phyloP scores from a whole-genome alignment of 2,888 invertebrate species.

The Eupithecia vulgata region DNA sequence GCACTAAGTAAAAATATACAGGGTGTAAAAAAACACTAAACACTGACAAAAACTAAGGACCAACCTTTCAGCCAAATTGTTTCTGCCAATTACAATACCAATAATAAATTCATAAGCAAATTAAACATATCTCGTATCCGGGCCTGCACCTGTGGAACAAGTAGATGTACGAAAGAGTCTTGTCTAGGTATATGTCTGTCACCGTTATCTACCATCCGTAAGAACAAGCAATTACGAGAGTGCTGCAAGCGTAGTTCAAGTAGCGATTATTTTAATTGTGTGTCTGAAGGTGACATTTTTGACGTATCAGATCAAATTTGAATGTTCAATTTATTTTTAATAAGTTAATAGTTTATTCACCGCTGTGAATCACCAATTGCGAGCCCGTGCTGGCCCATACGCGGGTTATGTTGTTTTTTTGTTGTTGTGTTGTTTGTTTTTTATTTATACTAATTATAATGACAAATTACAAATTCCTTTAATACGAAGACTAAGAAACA shows the following conservation, averaged over 20 bases:
- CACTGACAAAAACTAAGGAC: too few species aligned
- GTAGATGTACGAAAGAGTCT: not conserved
- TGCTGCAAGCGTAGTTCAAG: not conserved
- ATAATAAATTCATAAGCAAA: conserved; percentile 1
- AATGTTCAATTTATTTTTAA: not conserved
- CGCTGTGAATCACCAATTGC: not conserved
- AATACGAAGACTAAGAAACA: not conserved
- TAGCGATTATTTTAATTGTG: conserved; percentile 1
- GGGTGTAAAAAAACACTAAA: too few species aligned
- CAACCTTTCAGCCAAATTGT: too few species aligned
- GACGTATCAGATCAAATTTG: conserved; percentile 2
- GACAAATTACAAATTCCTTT: not conserved
- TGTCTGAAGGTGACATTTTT: not conserved
- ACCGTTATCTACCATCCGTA: not conserved
- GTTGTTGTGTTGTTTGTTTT: too few species aligned
- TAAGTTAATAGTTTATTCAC: not conserved
- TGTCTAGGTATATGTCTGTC: not conserved
- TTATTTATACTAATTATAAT: too few species aligned
- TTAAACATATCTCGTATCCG: conserved; percentile 3
- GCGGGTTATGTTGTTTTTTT: too few species aligned
- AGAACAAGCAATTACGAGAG: not conserved
- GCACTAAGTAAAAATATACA: too few species aligned
- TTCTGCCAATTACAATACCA: not conserved
- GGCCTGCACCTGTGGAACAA: not conserved
- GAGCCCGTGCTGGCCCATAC: too few species aligned